Conservation (phyloP, 1,140 invertebrate species). For the Holotrichia oblita region DNA sequence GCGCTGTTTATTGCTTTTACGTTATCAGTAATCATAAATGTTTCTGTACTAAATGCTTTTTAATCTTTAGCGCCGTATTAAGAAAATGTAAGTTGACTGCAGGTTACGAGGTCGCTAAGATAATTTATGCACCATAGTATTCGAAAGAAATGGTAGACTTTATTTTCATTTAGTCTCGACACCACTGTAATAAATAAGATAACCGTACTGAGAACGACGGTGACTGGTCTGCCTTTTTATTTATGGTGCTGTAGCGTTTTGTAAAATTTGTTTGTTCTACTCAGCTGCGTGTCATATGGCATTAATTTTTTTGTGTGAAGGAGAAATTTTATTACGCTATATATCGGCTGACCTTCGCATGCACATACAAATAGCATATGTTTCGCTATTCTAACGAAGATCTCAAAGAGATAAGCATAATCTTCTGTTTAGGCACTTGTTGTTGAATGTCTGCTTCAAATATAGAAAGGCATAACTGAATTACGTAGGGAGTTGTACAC, state of each 20-base stretch:
- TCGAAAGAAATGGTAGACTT: constrained; percentile 13
- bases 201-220: neutral
- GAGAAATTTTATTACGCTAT: constrained; percentile 27
- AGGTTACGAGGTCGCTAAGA: constrained; percentile 16
- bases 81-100: constrained; percentile 18
- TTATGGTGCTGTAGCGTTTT: neutral
- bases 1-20: neutral
- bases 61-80: neutral
- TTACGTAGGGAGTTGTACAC: too few relatives aligned
- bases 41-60: constrained; percentile 5
- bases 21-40: neutral
- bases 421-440: too few relatives aligned
- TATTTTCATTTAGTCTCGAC: constrained; percentile 31
- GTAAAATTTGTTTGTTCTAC: constrained; percentile 24
- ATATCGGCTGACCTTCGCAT: constrained; percentile 14
- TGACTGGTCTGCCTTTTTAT: neutral
- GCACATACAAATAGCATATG: neutral
- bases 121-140: constrained; percentile 4
- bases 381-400: neutral
- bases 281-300: constrained; percentile 29
- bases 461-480: too few relatives aligned
- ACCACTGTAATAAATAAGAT: constrained; percentile 26
- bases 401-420: too few relatives aligned
- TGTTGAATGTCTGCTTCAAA: too few relatives aligned
- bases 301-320: constrained; percentile 19